Evolutionary conservation across 2,113 vertebrate genomes (phyloP), one percentile per base, ranked within the genome.

Genomic region (Rhagologus leucostigma): DNA sequence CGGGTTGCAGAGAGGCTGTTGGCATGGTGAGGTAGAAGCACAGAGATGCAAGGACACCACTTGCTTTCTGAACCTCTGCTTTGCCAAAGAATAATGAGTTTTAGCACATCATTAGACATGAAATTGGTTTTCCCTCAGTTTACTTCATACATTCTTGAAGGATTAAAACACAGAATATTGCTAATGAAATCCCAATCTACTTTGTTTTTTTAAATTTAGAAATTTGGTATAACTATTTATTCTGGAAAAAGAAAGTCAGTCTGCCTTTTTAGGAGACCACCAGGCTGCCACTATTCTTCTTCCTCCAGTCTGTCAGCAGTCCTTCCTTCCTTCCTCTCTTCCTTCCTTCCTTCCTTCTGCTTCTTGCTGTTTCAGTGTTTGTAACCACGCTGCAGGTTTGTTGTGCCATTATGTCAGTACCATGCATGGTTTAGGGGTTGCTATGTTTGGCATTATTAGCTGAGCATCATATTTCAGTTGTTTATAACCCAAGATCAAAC

Each of bases 1-100:
- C 77, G 53, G 83, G 41, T 78, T 63, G 92, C 91, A 96, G 91
- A 92, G 96, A 97, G 93, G 82, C 63, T 95, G 94, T 95, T 98
- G 97, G 91, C 96, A 53, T 91, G 73, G 89, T 77, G 56, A 91
- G 81, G 44, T 86, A 95, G 94, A 73, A 47, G 65, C 88, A 78
- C 93, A 91, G 85, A 85, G 87, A 67, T 9, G 62, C 93, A 97
- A 76, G 55, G 8, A 71, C 96, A 91, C 90, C 95, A 90, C 83
- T 97, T 97, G 97, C 70, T 96, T 97, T 96, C 89, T 75, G 9
- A 71, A 68, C 75, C 81, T 92, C n/a, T 79, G 30, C 79, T 91
- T 91, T 74, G 80, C 83, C 94, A n/a, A 39, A 88, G 94, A 95
- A 90, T 83, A 90, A 96, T 94, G 53, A 32, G 84, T 92, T 95